Percentiles rank a stretch among this genome's conserved stretches.
These are phyloP conservation scores for Rhea pennata DNA, from an alignment of 2,113 vertebrate genomes.

Conservation along the genomic window DNA sequence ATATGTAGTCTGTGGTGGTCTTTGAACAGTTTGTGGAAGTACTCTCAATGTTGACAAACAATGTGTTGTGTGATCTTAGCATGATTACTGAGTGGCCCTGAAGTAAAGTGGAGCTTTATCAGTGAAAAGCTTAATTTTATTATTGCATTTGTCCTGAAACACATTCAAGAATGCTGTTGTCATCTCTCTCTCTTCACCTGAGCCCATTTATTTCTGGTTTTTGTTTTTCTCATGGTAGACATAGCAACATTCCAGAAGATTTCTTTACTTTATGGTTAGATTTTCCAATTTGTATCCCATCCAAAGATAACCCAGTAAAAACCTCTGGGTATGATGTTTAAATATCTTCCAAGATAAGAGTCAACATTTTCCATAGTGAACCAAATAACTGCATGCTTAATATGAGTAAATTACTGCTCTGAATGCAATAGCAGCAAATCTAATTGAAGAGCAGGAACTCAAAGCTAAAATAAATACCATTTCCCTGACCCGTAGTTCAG, in stretches of 20 bases:
- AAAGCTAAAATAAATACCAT: background rate
- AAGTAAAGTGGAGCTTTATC: background rate
- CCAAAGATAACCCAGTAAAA: background rate
- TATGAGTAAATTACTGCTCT: background rate
- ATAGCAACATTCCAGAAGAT: background rate
- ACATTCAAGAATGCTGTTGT: background rate
- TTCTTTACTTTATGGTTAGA: background rate
- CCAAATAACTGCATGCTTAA: background rate
- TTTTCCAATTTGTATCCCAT: background rate
- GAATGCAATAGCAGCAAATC: background rate
- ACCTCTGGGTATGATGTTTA: background rate
- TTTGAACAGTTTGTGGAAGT: background rate
- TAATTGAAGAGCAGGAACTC: background rate
- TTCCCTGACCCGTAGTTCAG: background rate
- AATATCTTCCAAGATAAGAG: slow-evolving; percentile 26
- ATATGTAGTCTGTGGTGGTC: background rate
- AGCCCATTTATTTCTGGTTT: background rate
- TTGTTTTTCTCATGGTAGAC: background rate
- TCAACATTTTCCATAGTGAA: background rate
- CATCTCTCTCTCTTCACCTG: background rate
- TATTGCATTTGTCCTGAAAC: background rate
- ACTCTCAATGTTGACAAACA: background rate
- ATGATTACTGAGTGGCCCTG: background rate
- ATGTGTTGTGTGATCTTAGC: background rate
- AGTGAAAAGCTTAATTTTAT: background rate